These are phyloP conservation scores for Cheilosia scutellata DNA, from an alignment of 2,888 invertebrate genomes.

Conservation along the genomic window DNA sequence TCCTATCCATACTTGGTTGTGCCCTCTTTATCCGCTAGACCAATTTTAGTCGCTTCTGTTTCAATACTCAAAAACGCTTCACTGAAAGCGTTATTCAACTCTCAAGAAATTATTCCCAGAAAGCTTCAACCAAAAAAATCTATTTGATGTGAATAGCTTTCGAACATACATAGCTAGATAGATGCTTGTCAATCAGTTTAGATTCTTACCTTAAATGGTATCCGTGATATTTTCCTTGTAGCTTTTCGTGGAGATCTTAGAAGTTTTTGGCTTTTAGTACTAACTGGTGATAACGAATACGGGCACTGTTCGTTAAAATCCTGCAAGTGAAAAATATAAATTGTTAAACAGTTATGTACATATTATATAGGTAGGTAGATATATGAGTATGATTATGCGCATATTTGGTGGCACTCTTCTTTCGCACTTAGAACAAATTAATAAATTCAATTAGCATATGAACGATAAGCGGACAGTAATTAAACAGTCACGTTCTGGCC, in stretches of 20 bases:
- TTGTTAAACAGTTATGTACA: slow-evolving; percentile 24
- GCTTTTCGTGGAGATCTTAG: slow-evolving; percentile 98
- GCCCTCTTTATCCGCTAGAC: no score
- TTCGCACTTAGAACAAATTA: slow-evolving; percentile 29
- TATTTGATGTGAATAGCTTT: no score
- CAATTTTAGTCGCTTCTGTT: no score
- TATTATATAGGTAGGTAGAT: neutral
- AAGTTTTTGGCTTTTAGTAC: slow-evolving; percentile 97
- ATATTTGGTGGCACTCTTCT: neutral
- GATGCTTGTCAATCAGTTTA: neutral
- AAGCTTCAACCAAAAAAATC: no score
- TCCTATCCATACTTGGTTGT: no score
- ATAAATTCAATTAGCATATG: slow-evolving; percentile 47
- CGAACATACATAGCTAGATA: no score
- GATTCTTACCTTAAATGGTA: slow-evolving; percentile 93
- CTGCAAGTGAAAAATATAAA: slow-evolving; percentile 85
- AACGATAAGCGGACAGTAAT: slow-evolving; percentile 58
- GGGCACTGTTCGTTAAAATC: slow-evolving; percentile 93
- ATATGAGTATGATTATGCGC: neutral
- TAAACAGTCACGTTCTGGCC: slow-evolving; percentile 60
- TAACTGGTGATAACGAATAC: slow-evolving; percentile 97
- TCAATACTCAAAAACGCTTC: no score
- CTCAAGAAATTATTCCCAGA: no score
- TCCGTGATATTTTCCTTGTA: slow-evolving; percentile 98
- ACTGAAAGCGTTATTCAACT: no score